Evolutionary conservation across 1,140 invertebrate genomes (phyloP), one percentile per base, ranked within the genome.

Genomic region (Caenorhabditis brenneri): DNA sequence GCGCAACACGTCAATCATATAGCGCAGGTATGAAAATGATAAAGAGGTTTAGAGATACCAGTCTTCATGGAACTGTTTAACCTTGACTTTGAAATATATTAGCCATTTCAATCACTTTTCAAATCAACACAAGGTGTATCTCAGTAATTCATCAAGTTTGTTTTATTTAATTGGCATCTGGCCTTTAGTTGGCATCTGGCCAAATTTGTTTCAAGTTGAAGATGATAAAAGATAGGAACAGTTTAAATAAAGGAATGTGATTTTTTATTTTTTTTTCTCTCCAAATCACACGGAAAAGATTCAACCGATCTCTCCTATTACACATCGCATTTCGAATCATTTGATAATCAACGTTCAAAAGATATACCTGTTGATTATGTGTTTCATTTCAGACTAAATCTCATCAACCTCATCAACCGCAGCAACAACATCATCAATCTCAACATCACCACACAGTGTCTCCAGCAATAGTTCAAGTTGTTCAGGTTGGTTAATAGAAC

Each of bases 1-100:
- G 74, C 82, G 19, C 82, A 83, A 46, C 65, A 74, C 65, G 65
- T 74, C 65, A 74, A 46, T 74, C 65, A 74, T 42, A 46, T 74
- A 46, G 65, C 65, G 65, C 65, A 74, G 65, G 65, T 74, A 46
- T n/a, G 60, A 36, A 29, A 7, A 58, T n/a, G 9, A 7, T 10
- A 3, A 29, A 12, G n/a, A 2, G n/a, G 29, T 9, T 58, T 7
- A 27, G 3, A 65, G 19, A 10, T 22, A 24, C 6, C n/a, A 24
- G 22, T 46, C n/a, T n/a, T n/a, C n/a, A n/a, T 74, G 36, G 65
- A 74, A 74, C 65, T 46, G 65, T 74, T 74, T 74, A 39, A 74
- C 65, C 65, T 74, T 74, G 65, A 74, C 33, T 42, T 16, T 74
- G 65, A 74, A 46, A 74, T 74, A 65, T 42, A 74, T 42, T 42